phyloP scores from a whole-genome alignment of 2,797 vertebrate species.

The Cossypha polioptera region DNA sequence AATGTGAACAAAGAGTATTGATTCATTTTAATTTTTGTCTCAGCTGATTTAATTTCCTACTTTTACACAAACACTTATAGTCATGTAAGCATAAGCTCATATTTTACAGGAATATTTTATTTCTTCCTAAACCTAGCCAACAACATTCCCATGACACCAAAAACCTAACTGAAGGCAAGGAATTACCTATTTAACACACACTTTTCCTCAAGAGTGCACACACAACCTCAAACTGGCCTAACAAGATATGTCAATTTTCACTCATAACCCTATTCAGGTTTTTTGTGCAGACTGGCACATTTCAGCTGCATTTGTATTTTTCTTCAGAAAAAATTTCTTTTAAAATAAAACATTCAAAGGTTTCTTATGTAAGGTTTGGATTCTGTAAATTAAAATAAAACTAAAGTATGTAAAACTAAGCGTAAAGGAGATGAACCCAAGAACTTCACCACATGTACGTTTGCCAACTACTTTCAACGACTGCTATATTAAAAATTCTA shows the following conservation, averaged over 20 bases:
- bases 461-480: not conserved
- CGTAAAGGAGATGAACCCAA: not conserved
- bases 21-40: not conserved
- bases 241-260: not conserved
- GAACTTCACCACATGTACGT: accelerated
- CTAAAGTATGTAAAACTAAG: not conserved
- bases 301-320: not conserved
- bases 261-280: not conserved
- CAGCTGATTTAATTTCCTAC: not conserved
- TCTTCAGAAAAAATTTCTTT: not conserved
- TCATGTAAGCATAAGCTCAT: accelerated
- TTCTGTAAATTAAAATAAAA: not conserved
- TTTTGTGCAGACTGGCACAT: not conserved
- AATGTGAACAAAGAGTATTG: not conserved
- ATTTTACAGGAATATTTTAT: not conserved
- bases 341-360: not conserved
- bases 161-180: not conserved
- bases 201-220: not conserved
- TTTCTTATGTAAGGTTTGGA: not conserved
- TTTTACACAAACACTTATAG: not conserved
- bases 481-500: not conserved
- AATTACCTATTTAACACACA: not conserved
- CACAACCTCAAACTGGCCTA: not conserved
- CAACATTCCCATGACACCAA: not conserved
- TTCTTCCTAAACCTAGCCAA: not conserved